Base-by-base conservation (phyloP, 2,888 invertebrate species). In the Ichneumon xanthorius region DNA sequence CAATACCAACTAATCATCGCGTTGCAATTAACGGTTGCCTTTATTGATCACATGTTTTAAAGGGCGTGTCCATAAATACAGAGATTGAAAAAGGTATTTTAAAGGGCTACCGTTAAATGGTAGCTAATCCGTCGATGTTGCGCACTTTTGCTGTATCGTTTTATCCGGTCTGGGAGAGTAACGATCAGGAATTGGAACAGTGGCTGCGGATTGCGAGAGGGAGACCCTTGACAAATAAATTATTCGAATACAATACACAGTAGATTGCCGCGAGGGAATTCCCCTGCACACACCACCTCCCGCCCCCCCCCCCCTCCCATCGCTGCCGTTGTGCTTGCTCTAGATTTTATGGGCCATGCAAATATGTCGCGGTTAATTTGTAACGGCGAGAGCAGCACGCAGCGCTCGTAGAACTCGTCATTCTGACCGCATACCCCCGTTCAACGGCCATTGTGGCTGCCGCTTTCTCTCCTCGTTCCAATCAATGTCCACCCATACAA, bases 331-430 rank as follows among this genome's bases (percentile, higher is more conserved):
- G 55, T 45, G 40, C 45, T 72, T 40, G 37, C 70, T 75, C 80
- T 86, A 78, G 87, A 89, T 85, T 85, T 84, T 81, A 80, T 80
- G 80, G 86, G 68, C 80, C 72, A 68, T 73, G 82, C 86, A 89
- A 90, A 90, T 89, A 87, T 85, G 85, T 85, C 82, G 81, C 78
- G 86, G 88, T 88, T 89, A 88, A 90, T 90, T 90, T 86, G 88
- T 85, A 87, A 88, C 86, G 61, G 80, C 53, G 71, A 45, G 65
- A 71, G 77, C 61, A 45, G 58, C 58, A 22, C 58, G 50, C n/a
- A 48, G 65, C 1, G 45, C 67, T 63, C 45, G 76, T 76, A 71
- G 65, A 45, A 65, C 55, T 65, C 53, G 45, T 16, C 40, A 50
- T 65, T 67, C 45, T 14, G 30, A 73, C 40, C 80, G 50, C 50